Base-by-base conservation (phyloP, 2,113 vertebrate genomes). In the Ploceus nigricollis region DNA sequence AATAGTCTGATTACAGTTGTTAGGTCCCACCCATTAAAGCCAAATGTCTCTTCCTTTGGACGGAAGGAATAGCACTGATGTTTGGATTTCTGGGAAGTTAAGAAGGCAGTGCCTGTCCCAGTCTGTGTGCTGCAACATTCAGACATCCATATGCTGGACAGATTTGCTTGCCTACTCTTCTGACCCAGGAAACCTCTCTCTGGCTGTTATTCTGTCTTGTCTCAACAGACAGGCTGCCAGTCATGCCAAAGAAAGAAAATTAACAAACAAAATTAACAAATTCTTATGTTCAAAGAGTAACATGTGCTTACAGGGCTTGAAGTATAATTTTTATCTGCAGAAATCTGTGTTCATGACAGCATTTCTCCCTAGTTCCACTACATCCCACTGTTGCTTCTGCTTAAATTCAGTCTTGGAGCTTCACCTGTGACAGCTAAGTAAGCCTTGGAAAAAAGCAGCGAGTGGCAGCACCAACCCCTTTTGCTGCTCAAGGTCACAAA, bases 141-240 rank as follows among this genome's bases (percentile, higher is more conserved):
- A 73, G 57, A 61, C 18, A 64, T 81, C 82, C 92, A 79, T 76
- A 84, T 42, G 65, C 70, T 64, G 83, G 87, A 61, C 89, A 64
- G 64, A 69, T 80, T 87, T 93, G 89, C 85, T 96, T 93, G 83
- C 53, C 61, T 93, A 48, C 87, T 69, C 77, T 96, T 78, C 86
- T 89, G 80, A 96, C 73, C 93, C 54, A 22, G 51, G 79, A 89
- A 95, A 63, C 68, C 78, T 72, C 64, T 79, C 64, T 48, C 48
- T 82, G 70, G 70, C 80, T 90, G 60, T 77, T 63, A 66, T 24
- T 85, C 63, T 83, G 28, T n/a, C 76, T 95, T 79, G 65, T 90
- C 56, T 27, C 83, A 89, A 58, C 50, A 96, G 83, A 94, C 6
- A 87, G 3, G 47, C 70, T 81, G 89, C 70, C 90, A 93, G 50